Evolutionary conservation across 23 tunicate species (phyloP), one percentile per base, ranked within the genome.

Genomic region (Ciona savignyi): DNA sequence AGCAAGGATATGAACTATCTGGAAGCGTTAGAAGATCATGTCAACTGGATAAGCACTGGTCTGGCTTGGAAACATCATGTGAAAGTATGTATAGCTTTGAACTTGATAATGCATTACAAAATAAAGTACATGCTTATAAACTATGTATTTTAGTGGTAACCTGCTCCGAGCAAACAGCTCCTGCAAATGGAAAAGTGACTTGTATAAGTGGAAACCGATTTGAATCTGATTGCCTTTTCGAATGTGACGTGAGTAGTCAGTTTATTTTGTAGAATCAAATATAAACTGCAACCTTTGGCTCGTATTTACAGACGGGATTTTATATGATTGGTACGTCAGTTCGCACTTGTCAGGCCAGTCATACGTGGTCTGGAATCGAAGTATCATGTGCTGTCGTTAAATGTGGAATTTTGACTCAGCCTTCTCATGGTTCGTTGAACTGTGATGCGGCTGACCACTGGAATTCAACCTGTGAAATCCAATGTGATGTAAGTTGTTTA

Each of bases 401-500:
- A 49, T 72, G 76, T 72, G 76, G 76, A 23, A 24, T 48, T 19
- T 32, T 72, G 29, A 27, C 48, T 19, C 60, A 48, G 30, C 76
- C 76, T 0, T 49, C 49, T 24, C 63, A 62, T 34, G 91, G 83
- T 63, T 34, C 51, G 29, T 67, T 75, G 25, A 65, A 51, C 31
- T 94, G 99, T 78, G 66, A 72, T 1, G 78, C 78, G 33, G 76
- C 35, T 11, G 81, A 87, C 34, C 25, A 62, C 51, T 94, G 28
- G 56, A 78, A 70, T 31, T 83, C 95, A 31, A 33, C 29, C 0
- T 94, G 99, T 79, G 70, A 32, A 23, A 66, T 90, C 33, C 27
- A 86, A 19, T 94, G 99, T 66, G 73, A 79, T 56, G 71, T 85
- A 34, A 93, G 27, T 15, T n/a, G n/a, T n/a, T n/a, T n/a, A n/a